Base-by-base conservation (phyloP, 2,888 invertebrate species). In the Drosophila prolongata region DNA sequence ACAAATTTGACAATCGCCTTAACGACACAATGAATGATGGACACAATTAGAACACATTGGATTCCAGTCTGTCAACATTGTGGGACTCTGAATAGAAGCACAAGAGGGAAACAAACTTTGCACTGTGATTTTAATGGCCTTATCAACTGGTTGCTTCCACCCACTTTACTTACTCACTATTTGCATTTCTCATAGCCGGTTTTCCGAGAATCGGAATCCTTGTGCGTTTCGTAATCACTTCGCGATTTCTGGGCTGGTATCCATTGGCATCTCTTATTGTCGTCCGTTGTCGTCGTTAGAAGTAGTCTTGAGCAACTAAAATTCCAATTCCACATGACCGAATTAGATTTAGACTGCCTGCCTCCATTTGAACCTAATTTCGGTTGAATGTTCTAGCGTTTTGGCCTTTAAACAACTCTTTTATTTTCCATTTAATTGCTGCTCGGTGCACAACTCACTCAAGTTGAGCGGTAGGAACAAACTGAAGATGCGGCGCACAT, bases 311-410 rank as follows among this genome's bases (percentile, higher is more conserved):
- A 59, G 46, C 80, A 77, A 78, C 80, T 77, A 86, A 75, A 86
- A 69, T 77, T 86, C 85, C 81, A 86, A 90, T 90, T 90, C 88
- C 70, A 76, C 77, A 75, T 80, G 76, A 85, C 77, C 75, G 90
- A 90, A 83, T 90, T 88, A 89, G 89, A 78, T 74, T 52, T 65
- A 74, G 69, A 70, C 69, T 75, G 24, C 52, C 56, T 37, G 52
- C 53, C 57, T 71, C 56, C 55, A 69, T 80, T 75, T 74, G 52
- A 57, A 47, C 70, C 77, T 70, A 67, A 64, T 72, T 70, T 42
- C 60, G 42, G 35, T 62, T 60, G 60, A 60, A 59, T 42, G 62
- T 24, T 56, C 43, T 59, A 14, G 24, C 42, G 55, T 49, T 60
- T 65, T 75, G 16, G 65, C 47, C 67, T 75, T 72, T 71, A 44